Percentiles rank a stretch among this genome's conserved stretches.
These are phyloP conservation scores for Drosophila percnosoma DNA, from an alignment of 2,888 invertebrate genomes.

Conservation along the genomic window DNA sequence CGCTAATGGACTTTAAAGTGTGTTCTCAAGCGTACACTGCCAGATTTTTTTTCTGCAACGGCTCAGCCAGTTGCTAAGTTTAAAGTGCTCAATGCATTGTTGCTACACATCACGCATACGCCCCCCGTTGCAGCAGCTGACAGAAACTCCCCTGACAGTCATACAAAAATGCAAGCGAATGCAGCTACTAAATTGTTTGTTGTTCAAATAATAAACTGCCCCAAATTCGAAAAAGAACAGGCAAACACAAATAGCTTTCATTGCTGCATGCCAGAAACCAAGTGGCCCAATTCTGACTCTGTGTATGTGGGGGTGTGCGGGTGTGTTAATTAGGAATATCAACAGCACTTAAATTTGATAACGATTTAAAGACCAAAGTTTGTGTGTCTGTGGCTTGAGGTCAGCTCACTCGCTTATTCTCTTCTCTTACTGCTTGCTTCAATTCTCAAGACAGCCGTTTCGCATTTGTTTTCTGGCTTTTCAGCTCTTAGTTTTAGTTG, in stretches of 20 bases:
- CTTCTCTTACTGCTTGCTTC: conserved; percentile 16
- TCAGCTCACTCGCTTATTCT: conserved; percentile 12
- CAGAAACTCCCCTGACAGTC: conserved; percentile 30
- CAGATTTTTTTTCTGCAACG: conserved; percentile 22
- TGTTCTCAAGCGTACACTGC: conserved; percentile 64
- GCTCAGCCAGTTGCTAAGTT: conserved; percentile 31
- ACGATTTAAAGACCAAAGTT: conserved; percentile 69
- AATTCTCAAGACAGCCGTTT: conserved; percentile 61
- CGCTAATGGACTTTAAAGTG: conserved; percentile 81
- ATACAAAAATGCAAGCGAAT: conserved; percentile 18
- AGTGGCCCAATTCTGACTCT: conserved; percentile 27
- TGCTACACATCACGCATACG: conserved; percentile 61
- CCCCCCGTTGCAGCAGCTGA: conserved; percentile 49
- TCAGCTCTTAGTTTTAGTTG: conserved; percentile 6
- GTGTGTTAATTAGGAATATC: conserved; percentile 78
- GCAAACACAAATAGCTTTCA: conserved; percentile 58
- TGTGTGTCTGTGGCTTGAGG: conserved; percentile 13
- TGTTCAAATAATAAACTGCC: conserved; percentile 62
- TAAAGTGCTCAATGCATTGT: conserved; percentile 52
- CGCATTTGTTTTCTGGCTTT: conserved; percentile 36
- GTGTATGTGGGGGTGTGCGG: conserved; percentile 49
- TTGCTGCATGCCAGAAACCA: conserved; percentile 39
- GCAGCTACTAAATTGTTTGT: conserved; percentile 33
- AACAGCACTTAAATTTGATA: conserved; percentile 68
- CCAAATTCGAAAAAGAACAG: conserved; percentile 31